Conservation (phyloP, 2,888 invertebrate species). For the Netelia inedita region DNA sequence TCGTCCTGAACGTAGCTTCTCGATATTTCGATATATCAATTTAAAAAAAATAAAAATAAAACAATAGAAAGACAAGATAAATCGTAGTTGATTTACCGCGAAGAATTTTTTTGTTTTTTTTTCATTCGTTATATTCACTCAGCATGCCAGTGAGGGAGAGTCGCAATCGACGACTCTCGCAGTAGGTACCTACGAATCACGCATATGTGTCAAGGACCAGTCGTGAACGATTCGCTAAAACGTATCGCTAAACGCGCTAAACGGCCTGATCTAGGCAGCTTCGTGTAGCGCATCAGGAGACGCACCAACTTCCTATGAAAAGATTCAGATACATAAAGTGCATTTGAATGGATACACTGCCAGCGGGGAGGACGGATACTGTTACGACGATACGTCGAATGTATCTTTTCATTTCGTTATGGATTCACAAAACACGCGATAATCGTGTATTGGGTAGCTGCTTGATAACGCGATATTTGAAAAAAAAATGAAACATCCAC, state of each 20-base stretch:
- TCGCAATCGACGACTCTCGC: constrained; percentile 56
- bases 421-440: background rate
- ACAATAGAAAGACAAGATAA: background rate
- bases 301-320: constrained; percentile 42
- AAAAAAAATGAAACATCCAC: too few relatives aligned
- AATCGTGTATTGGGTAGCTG: background rate
- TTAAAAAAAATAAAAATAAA: background rate
- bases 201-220: constrained; percentile 76
- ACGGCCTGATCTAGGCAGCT: constrained; percentile 43
- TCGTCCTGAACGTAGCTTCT: constrained; percentile 27
- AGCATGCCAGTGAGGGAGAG: constrained; percentile 27
- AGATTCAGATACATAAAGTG: constrained; percentile 13
- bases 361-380: constrained; percentile 15
- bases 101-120: constrained; percentile 8
- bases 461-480: too few relatives aligned
- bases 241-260: constrained; percentile 75
- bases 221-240: constrained; percentile 69
- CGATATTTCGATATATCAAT: constrained; percentile 13
- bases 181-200: constrained; percentile 56
- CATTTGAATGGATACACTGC: constrained; percentile 23
- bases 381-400: background rate
- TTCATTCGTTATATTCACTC: constrained; percentile 14
- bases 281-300: background rate
- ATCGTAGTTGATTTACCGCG: background rate
- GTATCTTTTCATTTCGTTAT: background rate